Evolutionary conservation across 2,888 invertebrate genomes (phyloP).

Genomic region (Cosmia pyralina): DNA sequence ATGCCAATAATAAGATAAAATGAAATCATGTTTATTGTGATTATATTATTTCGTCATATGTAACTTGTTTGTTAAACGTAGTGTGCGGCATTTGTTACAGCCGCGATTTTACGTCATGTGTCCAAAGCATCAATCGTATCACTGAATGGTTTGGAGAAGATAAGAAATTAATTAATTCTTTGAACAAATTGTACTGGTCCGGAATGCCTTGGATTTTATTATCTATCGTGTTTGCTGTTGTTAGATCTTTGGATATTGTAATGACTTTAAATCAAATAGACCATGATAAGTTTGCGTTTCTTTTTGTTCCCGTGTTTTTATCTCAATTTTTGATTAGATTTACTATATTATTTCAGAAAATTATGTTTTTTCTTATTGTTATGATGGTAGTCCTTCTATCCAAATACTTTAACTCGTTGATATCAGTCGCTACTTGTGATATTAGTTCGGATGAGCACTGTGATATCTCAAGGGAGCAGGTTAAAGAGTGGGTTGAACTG

Average conservation of each 20-base stretch:
- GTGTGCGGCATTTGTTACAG: not conserved
- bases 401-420: not conserved
- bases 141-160: not conserved
- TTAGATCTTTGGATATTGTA: not conserved
- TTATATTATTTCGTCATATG: too few relatives aligned
- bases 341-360: not conserved
- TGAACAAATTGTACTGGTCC: not conserved
- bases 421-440: not conserved
- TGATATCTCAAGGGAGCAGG: not conserved
- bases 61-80: too few relatives aligned
- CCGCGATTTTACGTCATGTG: not conserved
- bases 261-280: not conserved
- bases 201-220: not conserved
- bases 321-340: not conserved
- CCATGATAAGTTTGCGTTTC: not conserved
- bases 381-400: not conserved
- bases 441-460: not conserved
- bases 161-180: constrained; percentile 1
- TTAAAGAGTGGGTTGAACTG: not conserved
- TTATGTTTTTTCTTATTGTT: not conserved
- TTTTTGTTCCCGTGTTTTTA: not conserved
- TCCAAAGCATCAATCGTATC: not conserved
- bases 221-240: not conserved
- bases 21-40: too few relatives aligned
- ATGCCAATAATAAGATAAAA: too few relatives aligned